Base-by-base conservation (phyloP, 2,113 vertebrate genomes). In the Speoplatyrhinus poulsoni region DNA sequence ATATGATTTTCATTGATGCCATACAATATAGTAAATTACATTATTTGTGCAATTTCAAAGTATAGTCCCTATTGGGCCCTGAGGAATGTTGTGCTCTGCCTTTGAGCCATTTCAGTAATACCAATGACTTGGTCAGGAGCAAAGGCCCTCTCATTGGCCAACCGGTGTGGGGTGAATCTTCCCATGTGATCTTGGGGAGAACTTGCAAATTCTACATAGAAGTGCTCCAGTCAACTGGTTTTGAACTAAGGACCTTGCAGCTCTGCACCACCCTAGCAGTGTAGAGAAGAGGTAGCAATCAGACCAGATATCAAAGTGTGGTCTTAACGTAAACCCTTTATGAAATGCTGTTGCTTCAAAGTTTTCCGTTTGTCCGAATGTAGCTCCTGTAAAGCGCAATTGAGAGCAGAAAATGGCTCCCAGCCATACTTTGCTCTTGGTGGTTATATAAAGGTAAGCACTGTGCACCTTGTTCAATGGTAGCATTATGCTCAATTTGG, bases 401-500 rank as follows among this genome's bases (percentile, higher is more conserved):
- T 17, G 17, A 19, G 46, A 67, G 46, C 46, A 55, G 46, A 48
- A 62, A 48, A 26, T 47, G 60, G 16, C 46, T n/a, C 59, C 26
- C 6, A 65, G 63, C 49, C 12, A 55, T 47, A 3, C 76, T 70
- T 79, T 65, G 49, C 60, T 78, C 65, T 73, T 58, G 61, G 72
- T 55, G 76, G 70, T 9, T 71, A 52, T 72, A 84, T 90, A 76
- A 88, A 90, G 85, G 84, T 80, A 74, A 80, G 80, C 84, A 84
- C 86, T 89, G 88, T 84, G 83, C 66, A 67, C 62, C 58, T 6
- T 52, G 36, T 36, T 90, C 73, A 91, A 89, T 82, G 67, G 70
- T 67, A 13, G 56, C 74, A 84, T 89, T 91, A 86, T 92, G 71
- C 62, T 69, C 73, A 65, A 72, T 52, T 80, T 65, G 69, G 73